Percentiles rank a stretch among this genome's conserved stretches.
These are phyloP conservation scores for Drosophila pectinifera DNA, from an alignment of 1,140 invertebrate genomes.

Conservation along the genomic window DNA sequence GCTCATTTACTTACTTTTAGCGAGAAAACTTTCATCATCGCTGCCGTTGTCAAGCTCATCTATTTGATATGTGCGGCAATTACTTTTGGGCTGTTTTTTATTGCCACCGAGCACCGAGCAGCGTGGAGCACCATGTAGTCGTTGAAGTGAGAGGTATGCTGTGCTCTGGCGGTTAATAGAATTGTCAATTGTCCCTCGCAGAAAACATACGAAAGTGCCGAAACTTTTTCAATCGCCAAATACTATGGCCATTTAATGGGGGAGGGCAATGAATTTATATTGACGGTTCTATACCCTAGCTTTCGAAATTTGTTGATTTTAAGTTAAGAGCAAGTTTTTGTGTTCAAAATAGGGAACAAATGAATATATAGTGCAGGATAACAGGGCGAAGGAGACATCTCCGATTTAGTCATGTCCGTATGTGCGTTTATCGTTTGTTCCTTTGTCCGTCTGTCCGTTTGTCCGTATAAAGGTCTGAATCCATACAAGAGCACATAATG, in stretches of 20 bases:
- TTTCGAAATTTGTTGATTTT: neutral
- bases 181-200: constrained; percentile 2
- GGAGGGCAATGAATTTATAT: neutral
- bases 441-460: too few species aligned
- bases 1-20: constrained; percentile 33
- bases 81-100: constrained; percentile 41
- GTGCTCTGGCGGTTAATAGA: constrained; percentile 11
- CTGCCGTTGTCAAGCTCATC: constrained; percentile 25
- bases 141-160: constrained; percentile 1
- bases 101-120: constrained; percentile 2
- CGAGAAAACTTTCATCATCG: constrained; percentile 49
- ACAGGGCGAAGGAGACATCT: too few species aligned
- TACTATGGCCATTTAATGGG: constrained; percentile 1
- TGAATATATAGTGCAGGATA: neutral
- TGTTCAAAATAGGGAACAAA: neutral
- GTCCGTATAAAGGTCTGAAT: too few species aligned
- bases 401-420: too few species aligned
- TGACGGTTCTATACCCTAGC: neutral
- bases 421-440: too few species aligned
- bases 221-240: constrained; percentile 14
- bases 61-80: constrained; percentile 47
- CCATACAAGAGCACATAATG: neutral
- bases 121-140: constrained; percentile 16
- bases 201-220: constrained; percentile 18
- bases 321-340: neutral